Percentiles rank a stretch among this genome's conserved stretches.
phyloP scores from a whole-genome alignment of 2,888 invertebrate species.

The Lithophane ornitopus region DNA sequence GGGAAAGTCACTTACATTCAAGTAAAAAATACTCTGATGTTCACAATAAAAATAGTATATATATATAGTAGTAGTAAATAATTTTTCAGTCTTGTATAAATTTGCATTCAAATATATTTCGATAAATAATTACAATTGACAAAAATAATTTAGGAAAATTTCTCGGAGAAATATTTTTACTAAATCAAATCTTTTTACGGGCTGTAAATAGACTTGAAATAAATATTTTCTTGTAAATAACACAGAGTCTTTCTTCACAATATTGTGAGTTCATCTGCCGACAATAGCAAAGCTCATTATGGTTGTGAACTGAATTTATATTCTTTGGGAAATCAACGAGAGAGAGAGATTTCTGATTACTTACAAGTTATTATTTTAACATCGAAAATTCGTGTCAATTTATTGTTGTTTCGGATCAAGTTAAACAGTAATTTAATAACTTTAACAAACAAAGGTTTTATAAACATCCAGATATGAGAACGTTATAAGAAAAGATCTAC shows the following conservation, averaged over 20 bases:
- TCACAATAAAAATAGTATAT: not conserved
- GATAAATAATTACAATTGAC: not conserved
- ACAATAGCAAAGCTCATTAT: slow-evolving; percentile 37
- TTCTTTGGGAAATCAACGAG: not conserved
- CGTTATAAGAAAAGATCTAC: not conserved
- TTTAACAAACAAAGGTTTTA: not conserved
- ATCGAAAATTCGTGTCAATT: not conserved
- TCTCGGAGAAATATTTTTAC: not conserved
- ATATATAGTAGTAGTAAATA: too few species aligned
- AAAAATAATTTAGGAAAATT: not conserved
- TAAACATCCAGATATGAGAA: too few species aligned
- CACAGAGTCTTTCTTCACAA: not conserved
- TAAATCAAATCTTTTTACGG: not conserved
- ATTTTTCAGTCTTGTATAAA: not conserved
- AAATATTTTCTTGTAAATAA: slow-evolving; percentile 14
- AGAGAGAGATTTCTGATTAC: not conserved
- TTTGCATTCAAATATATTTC: slow-evolving; percentile 10
- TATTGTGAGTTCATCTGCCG: slow-evolving; percentile 26
- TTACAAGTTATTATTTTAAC: not conserved
- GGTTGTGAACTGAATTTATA: slow-evolving; percentile 44
- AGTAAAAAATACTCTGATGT: not conserved
- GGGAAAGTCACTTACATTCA: not conserved
- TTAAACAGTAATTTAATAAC: not conserved
- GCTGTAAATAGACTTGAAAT: not conserved
- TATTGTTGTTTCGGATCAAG: not conserved